Conservation (phyloP, 2,888 invertebrate species). For the Rhamnusium bicolor region DNA sequence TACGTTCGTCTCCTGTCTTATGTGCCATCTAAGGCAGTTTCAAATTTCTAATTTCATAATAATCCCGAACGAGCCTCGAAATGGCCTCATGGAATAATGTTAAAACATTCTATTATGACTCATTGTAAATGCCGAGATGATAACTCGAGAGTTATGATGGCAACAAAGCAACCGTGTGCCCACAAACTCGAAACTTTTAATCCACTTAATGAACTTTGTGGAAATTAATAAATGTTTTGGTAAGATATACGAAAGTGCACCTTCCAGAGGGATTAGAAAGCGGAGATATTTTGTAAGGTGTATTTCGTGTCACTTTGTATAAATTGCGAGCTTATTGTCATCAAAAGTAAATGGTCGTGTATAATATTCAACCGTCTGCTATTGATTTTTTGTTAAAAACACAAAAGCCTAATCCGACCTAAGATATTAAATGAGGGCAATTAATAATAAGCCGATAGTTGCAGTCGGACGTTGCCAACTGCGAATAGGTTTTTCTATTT, state of each 20-base stretch:
- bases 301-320: neutral
- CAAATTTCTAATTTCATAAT: constrained; percentile 7
- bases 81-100: neutral
- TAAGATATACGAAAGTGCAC: constrained; percentile 21
- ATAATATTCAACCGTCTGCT: too few relatives aligned
- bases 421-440: too few relatives aligned
- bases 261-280: constrained; percentile 13
- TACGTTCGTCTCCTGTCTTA: constrained; percentile 18
- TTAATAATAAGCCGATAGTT: too few relatives aligned
- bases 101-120: constrained; percentile 15
- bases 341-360: neutral
- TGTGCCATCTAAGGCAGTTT: neutral
- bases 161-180: constrained; percentile 3
- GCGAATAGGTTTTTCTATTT: too few relatives aligned
- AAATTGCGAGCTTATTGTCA: neutral
- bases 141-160: constrained; percentile 22
- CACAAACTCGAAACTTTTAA: constrained; percentile 27
- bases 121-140: constrained; percentile 7
- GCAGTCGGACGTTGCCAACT: too few relatives aligned
- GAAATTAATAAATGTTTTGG: constrained; percentile 22
- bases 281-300: neutral
- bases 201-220: constrained; percentile 31
- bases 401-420: too few relatives aligned
- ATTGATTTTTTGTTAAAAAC: too few relatives aligned
- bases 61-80: constrained; percentile 7